Evolutionary conservation across 2,113 vertebrate species (phyloP).

Genomic region (Colistium nudipinnis): DNA sequence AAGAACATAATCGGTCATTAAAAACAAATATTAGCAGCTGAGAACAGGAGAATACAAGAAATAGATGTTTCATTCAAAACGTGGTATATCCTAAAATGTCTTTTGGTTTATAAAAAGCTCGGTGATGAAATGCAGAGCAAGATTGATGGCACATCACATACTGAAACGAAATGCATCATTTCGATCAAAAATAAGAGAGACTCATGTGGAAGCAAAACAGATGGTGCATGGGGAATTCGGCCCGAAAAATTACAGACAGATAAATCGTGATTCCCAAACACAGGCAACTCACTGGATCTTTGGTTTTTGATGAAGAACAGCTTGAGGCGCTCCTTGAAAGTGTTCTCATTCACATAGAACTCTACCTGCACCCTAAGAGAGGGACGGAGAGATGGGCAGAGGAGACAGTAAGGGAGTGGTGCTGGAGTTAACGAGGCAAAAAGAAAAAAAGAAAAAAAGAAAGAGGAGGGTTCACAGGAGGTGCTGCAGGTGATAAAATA

Average conservation of each 20-base stretch:
- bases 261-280: not conserved
- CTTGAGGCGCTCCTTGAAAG: constrained; percentile 88
- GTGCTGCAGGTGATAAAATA: constrained; percentile 19
- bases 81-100: no score
- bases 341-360: constrained; percentile 89
- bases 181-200: constrained; percentile 2
- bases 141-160: constrained; percentile 10
- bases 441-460: not conserved
- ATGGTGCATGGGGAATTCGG: not conserved
- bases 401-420: constrained; percentile 24
- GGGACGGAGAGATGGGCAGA: constrained; percentile 33
- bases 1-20: not conserved
- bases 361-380: constrained; percentile 85
- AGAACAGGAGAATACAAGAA: no score
- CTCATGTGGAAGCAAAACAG: constrained; percentile 4
- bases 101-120: constrained; percentile 1
- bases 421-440: constrained; percentile 11
- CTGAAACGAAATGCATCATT: constrained; percentile 13
- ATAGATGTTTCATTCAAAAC: no score
- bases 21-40: not conserved
- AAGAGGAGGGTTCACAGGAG: not conserved
- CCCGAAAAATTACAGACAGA: constrained; percentile 5
- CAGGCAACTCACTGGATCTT: constrained; percentile 86
- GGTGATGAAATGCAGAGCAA: constrained; percentile 48
- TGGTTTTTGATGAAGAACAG: constrained; percentile 92